Base-by-base conservation (phyloP, 2,113 vertebrate genomes). In the Phrynosoma platyrhinos region DNA sequence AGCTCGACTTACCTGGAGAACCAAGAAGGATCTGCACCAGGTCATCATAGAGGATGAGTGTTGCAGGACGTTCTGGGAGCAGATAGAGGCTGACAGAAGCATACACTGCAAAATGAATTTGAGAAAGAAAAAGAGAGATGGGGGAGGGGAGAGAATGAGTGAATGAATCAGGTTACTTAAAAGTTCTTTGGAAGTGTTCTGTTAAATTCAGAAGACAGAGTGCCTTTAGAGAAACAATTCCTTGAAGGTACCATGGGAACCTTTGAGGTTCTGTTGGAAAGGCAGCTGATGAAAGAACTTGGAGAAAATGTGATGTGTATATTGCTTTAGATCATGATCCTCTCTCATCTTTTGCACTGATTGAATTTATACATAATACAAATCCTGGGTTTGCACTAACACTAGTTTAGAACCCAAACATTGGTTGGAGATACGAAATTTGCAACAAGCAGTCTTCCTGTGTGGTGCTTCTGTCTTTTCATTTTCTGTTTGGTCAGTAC, bases 31-130 rank as follows among this genome's bases (percentile, higher is more conserved):
- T 98, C 94, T 99, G 98, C 88, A 99, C 98, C 90, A 98, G 95
- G 91, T 99, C 98, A 95, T 99, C 98, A 86, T 99, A 99, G 81
- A 99, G 97, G 93, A 99, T 98, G 52, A 99, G 98, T 0, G 98
- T 99, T 83, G 98, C 98, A 0, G 98, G 98, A 18, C 98, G 96
- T 96, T 99, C 98, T 0, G 98, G 98, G 23, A 98, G 97, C 86
- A 99, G 97, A 95, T 99, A 98, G 89, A 99, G 97, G 96, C 98
- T 99, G 94, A 99, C 97, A 0, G 98, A 98, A 0, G 98, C 97
- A 5, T 98, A 99, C 89, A 99, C 98, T 99, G 91, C 7, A 64
- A 32, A 25, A 40, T 16, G 25, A 64, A 62, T 32, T 68, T 13
- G 79, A 36, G 27, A 9, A n/a, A 2, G 9, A 32, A 13, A 75